These are phyloP conservation scores for Turritopsis dohrnii DNA, from an alignment of 30 jellyfish, hydroid and myxozoan genomes.

Conservation along the genomic window DNA sequence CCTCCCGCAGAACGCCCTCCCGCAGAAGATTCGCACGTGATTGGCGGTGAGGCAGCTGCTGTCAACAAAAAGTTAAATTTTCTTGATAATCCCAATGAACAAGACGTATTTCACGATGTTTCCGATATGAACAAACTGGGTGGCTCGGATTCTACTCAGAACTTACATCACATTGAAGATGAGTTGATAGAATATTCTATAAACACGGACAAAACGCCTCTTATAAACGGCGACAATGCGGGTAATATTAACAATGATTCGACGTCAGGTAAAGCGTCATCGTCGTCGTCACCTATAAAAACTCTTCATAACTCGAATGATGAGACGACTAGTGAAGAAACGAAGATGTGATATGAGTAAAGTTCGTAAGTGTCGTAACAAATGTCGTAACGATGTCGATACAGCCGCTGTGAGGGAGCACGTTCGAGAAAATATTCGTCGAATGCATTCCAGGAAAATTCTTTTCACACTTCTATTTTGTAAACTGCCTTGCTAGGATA, in stretches of 20 bases:
- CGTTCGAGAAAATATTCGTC: neutral
- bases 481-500: neutral
- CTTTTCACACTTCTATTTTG: neutral
- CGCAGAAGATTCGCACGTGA: neutral
- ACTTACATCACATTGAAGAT: constrained; percentile 4
- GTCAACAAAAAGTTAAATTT: neutral
- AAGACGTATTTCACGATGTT: neutral
- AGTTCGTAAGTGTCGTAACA: too few species aligned
- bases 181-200: constrained; percentile 13
- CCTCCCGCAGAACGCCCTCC: too few species aligned
- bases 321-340: neutral
- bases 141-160: neutral
- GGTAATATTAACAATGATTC: neutral
- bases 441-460: neutral
- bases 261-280: neutral
- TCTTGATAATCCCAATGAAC: neutral
- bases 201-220: constrained; percentile 11
- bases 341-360: neutral
- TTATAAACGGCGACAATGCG: neutral
- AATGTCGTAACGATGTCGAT: too few species aligned
- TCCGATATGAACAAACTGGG: neutral
- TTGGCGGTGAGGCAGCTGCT: neutral
- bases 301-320: neutral
- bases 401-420: neutral
- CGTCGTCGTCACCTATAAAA: neutral